Evolutionary conservation across 2,888 invertebrate genomes (phyloP).

Genomic region (Reticulitermes lucifugus): DNA sequence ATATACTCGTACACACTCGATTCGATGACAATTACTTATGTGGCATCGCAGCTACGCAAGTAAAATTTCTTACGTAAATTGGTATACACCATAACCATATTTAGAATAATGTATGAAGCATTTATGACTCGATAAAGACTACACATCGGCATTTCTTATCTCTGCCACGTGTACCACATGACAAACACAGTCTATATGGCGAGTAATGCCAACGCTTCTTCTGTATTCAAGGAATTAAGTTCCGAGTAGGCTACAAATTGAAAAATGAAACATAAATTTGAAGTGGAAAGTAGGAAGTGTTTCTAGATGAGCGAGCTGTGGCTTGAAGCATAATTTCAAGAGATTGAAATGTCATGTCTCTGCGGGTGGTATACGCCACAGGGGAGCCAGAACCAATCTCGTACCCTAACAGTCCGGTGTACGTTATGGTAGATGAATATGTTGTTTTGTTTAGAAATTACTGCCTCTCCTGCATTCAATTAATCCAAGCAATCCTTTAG

Average conservation of each 20-base stretch:
- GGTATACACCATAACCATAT: too few species aligned
- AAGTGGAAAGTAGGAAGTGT: slow-evolving; percentile 4
- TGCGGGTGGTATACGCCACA: slow-evolving; percentile 17
- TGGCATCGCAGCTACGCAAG: too few species aligned
- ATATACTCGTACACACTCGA: too few species aligned
- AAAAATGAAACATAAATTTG: background rate
- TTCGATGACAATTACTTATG: too few species aligned
- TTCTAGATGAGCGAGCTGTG: background rate
- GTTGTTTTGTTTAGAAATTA: slow-evolving; percentile 15
- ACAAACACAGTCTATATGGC: too few species aligned
- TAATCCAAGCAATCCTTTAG: slow-evolving; percentile 10
- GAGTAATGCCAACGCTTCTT: background rate
- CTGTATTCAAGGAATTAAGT: background rate
- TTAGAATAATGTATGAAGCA: too few species aligned
- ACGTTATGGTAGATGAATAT: background rate
- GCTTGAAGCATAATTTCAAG: background rate
- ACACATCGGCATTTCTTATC: too few species aligned
- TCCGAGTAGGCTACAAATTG: background rate
- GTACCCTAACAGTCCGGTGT: background rate
- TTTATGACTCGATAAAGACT: too few species aligned
- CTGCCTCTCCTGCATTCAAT: background rate
- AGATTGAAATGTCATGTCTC: slow-evolving; percentile 15
- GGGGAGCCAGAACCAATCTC: slow-evolving; percentile 20
- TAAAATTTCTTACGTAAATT: too few species aligned
- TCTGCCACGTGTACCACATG: too few species aligned